A percentile compares a stretch with the other conserved stretches of the same genome.
Evolutionary conservation across 2,113 vertebrate genomes (phyloP).

Genomic region (Chiloscyllium plagiosum): DNA sequence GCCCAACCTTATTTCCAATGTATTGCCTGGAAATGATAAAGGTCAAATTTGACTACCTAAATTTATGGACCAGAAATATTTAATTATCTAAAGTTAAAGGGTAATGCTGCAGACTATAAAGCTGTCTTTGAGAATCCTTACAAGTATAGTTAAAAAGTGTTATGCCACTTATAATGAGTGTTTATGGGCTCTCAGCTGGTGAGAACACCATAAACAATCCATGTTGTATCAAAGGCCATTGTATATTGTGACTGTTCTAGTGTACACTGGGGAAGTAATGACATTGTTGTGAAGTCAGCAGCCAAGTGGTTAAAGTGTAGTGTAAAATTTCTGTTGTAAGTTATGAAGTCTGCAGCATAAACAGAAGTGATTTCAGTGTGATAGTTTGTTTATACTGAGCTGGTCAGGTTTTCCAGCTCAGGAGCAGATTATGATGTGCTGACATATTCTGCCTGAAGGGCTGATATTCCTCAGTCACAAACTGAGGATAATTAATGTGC

Average conservation of each 20-base stretch:
- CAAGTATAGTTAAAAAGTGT: not conserved
- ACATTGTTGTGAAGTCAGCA: not conserved
- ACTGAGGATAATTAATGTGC: constrained; percentile 51
- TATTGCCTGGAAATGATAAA: not conserved
- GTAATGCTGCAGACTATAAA: not conserved
- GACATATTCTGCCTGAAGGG: constrained; percentile 40
- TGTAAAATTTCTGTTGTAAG: not conserved
- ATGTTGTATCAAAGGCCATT: not conserved
- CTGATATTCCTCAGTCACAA: constrained; percentile 52
- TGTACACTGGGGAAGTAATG: constrained; percentile 5
- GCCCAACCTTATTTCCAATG: not conserved
- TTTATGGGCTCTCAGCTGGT: constrained; percentile 10
- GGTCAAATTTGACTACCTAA: not conserved
- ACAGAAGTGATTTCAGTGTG: constrained; percentile 35
- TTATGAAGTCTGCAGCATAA: constrained; percentile 24
- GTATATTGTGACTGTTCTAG: constrained; percentile 6
- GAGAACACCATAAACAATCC: constrained; percentile 14
- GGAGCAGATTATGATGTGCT: constrained; percentile 41
- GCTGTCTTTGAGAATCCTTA: not conserved
- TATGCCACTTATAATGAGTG: not conserved
- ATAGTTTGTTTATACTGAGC: constrained; percentile 28
- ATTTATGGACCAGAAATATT: not conserved
- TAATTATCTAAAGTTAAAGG: not conserved
- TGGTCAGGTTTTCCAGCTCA: constrained; percentile 35
- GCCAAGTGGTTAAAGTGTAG: constrained; percentile 18